Evolutionary conservation across 2,888 invertebrate genomes (phyloP).

Genomic region (Heteromyza rotundicornis): DNA sequence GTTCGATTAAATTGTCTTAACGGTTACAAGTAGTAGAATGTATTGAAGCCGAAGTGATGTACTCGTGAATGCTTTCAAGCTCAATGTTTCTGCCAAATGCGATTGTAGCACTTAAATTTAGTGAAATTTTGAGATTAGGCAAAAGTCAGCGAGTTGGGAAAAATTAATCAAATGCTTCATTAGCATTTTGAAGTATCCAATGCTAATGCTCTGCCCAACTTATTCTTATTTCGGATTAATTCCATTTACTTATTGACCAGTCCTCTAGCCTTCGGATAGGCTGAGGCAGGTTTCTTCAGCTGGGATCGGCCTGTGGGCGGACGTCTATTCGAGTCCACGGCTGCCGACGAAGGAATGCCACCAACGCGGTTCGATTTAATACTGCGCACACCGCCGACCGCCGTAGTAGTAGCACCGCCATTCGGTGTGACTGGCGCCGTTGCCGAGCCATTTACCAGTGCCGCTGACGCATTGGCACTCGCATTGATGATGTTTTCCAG

Average conservation of each 20-base stretch:
- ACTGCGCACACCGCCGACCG: conserved; percentile 38
- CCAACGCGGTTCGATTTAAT: conserved; percentile 49
- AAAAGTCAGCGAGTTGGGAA: too few relatives aligned
- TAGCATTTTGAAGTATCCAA: too few relatives aligned
- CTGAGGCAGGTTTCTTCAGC: conserved; percentile 60
- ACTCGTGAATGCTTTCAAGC: too few relatives aligned
- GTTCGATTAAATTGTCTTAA: too few relatives aligned
- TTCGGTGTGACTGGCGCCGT: conserved; percentile 8
- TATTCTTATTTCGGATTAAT: too few relatives aligned
- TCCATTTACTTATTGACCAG: conserved; percentile 59
- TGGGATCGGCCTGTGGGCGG: conserved; percentile 51
- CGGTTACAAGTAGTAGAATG: too few relatives aligned
- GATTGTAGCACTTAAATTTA: too few relatives aligned
- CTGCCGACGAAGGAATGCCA: conserved; percentile 43
- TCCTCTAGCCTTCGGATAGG: conserved; percentile 62
- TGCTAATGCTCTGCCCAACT: too few relatives aligned
- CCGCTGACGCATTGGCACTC: conserved; percentile 48
- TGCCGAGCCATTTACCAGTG: conserved; percentile 29
- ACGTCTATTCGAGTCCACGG: conserved; percentile 57
- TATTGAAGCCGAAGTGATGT: too few relatives aligned
- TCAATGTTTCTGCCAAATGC: too few relatives aligned
- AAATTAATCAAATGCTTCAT: too few relatives aligned
- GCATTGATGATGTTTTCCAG: conserved; percentile 61
- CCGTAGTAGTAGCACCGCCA: conserved; percentile 20
- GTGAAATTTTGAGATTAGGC: too few relatives aligned